These are phyloP conservation scores for Cenopis cana DNA, from an alignment of 2,888 invertebrate genomes.

Conservation along the genomic window DNA sequence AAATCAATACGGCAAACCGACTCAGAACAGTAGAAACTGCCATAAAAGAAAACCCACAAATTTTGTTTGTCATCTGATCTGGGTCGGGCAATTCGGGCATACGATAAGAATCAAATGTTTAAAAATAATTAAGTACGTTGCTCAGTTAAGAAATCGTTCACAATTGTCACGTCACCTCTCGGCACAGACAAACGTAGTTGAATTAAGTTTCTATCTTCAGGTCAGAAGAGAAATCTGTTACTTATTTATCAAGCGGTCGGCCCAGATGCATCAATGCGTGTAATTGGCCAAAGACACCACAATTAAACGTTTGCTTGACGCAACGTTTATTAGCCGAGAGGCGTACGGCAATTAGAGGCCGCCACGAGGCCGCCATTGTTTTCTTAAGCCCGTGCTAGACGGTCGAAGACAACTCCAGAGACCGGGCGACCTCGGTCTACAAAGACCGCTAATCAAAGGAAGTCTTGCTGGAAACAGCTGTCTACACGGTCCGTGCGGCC, in stretches of 20 bases:
- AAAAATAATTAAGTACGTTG: too few relatives aligned
- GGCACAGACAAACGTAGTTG: conserved; percentile 61
- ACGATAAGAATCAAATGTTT: background rate
- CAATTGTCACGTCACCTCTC: conserved; percentile 54
- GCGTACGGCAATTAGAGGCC: conserved; percentile 48
- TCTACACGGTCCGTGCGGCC: too few relatives aligned
- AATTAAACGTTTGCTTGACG: conserved; percentile 74
- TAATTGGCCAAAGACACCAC: conserved; percentile 76
- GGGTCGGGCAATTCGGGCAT: too few relatives aligned
- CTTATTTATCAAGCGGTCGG: conserved; percentile 67
- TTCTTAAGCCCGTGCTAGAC: too few relatives aligned
- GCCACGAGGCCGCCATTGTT: conserved; percentile 31
- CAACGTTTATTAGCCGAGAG: conserved; percentile 65
- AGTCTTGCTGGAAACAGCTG: too few relatives aligned
- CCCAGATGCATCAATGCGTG: conserved; percentile 81
- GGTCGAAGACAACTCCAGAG: too few relatives aligned
- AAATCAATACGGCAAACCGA: too few relatives aligned
- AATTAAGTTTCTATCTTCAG: conserved; percentile 71
- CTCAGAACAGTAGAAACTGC: too few relatives aligned
- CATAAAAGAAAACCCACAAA: too few relatives aligned
- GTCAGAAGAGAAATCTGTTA: conserved; percentile 80
- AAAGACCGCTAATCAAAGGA: too few relatives aligned
- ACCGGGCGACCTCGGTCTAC: too few relatives aligned
- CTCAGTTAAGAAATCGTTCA: background rate
- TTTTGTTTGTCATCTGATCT: too few relatives aligned